phyloP scores from a whole-genome alignment of 2,113 vertebrate species.

The Nasalis larvatus region DNA sequence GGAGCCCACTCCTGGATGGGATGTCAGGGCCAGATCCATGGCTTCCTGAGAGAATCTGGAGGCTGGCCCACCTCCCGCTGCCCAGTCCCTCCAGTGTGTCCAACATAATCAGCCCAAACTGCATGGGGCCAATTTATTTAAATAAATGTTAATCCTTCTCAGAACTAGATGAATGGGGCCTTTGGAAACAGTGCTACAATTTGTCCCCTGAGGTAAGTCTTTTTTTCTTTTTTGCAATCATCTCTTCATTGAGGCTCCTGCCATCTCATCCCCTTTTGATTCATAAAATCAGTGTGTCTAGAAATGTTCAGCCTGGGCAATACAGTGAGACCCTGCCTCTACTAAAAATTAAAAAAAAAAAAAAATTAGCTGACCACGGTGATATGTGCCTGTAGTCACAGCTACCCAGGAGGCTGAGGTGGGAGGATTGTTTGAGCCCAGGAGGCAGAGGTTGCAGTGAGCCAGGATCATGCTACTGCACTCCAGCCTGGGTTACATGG shows the following conservation, averaged over 20 bases:
- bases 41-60: neutral
- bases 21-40: neutral
- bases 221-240: neutral
- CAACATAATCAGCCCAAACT: neutral
- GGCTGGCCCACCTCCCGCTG: neutral
- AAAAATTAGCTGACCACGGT: too few relatives aligned
- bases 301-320: neutral
- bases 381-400: too few relatives aligned
- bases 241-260: neutral
- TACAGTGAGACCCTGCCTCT: too few relatives aligned
- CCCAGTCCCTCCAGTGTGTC: neutral
- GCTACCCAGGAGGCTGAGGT: too few relatives aligned
- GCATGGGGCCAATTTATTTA: slow-evolving; percentile 33
- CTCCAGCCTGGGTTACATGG: too few relatives aligned
- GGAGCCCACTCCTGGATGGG: neutral
- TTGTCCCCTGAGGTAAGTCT: neutral
- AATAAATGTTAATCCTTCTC: slow-evolving; percentile 43
- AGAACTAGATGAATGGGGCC: neutral
- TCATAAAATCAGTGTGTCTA: neutral
- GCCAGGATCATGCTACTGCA: too few relatives aligned
- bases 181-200: neutral
- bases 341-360: too few relatives aligned
- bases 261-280: neutral
- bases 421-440: too few relatives aligned
- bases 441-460: too few relatives aligned